Conservation (phyloP, 2,888 invertebrate genomes). For the Plebejus argus region DNA sequence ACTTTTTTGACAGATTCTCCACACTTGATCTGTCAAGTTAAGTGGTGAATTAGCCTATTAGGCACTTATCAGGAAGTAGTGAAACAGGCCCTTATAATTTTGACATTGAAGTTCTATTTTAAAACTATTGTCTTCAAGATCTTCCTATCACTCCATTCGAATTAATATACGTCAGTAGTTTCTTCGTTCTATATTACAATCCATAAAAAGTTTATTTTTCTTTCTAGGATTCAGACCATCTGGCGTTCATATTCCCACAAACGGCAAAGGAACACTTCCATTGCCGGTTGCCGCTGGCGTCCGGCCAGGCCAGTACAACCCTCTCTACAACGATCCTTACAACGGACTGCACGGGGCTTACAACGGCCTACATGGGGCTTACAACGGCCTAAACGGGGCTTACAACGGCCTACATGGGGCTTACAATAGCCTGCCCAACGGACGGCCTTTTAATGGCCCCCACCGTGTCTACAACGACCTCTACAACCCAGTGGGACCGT, state of each 20-base stretch:
- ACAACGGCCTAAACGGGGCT: slow-evolving; percentile 49
- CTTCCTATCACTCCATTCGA: too few species aligned
- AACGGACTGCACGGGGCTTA: slow-evolving; percentile 44
- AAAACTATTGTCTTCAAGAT: too few species aligned
- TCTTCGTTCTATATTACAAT: too few species aligned
- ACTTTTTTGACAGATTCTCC: too few species aligned
- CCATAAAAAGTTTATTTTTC: neutral
- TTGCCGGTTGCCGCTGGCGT: slow-evolving; percentile 36
- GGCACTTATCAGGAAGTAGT: too few species aligned
- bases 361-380: slow-evolving; percentile 46
- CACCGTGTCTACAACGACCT: slow-evolving; percentile 29
- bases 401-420: slow-evolving; percentile 41
- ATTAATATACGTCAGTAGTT: too few species aligned
- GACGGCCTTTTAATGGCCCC: neutral
- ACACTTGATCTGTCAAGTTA: too few species aligned
- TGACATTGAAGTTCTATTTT: too few species aligned
- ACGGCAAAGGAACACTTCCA: slow-evolving; percentile 74
- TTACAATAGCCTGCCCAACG: slow-evolving; percentile 1
- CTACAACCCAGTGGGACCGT: slow-evolving; percentile 37
- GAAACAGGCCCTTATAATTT: too few species aligned
- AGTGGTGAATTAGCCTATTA: too few species aligned
- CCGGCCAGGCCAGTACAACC: slow-evolving; percentile 42
- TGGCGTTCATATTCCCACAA: slow-evolving; percentile 84
- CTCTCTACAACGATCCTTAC: slow-evolving; percentile 44
- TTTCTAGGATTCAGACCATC: slow-evolving; percentile 80